Percentiles rank a stretch among this genome's conserved stretches.
These are phyloP conservation scores for Holocentrus rufus DNA, from an alignment of 2,797 vertebrate species.

Conservation along the genomic window DNA sequence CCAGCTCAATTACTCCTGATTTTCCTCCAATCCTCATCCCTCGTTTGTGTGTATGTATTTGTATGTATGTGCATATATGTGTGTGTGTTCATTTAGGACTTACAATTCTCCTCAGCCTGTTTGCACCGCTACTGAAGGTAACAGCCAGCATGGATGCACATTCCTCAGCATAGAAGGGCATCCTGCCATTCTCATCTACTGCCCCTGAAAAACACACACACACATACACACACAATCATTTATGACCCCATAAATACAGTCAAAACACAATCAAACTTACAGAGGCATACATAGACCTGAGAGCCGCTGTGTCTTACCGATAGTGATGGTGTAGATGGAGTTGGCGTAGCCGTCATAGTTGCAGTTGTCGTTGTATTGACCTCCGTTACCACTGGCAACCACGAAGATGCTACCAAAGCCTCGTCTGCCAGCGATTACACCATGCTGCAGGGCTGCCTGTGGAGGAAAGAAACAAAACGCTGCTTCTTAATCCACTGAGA, in stretches of 20 bases:
- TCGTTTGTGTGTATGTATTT: background rate
- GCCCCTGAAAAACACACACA: constrained; percentile 83
- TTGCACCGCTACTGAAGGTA: constrained; percentile 94
- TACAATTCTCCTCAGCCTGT: constrained; percentile 91
- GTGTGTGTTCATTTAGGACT: constrained; percentile 65
- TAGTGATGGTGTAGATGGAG: constrained; percentile 97
- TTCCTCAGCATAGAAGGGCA: constrained; percentile 95
- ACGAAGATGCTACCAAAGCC: constrained; percentile 98
- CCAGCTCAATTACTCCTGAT: background rate
- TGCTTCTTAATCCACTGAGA: background rate
- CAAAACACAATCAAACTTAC: background rate
- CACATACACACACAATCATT: constrained; percentile 17
- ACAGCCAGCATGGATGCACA: constrained; percentile 97
- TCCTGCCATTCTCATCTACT: constrained; percentile 91
- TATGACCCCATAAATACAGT: background rate
- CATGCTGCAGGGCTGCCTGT: constrained; percentile 94
- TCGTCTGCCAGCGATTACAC: constrained; percentile 91
- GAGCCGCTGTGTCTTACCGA: constrained; percentile 82
- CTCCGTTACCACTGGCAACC: constrained; percentile 97
- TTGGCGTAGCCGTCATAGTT: constrained; percentile 98
- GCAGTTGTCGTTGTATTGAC: constrained; percentile 94
- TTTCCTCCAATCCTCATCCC: background rate
- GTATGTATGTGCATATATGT: constrained; percentile 3
- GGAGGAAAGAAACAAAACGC: background rate
- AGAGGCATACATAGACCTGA: background rate